phyloP scores from a whole-genome alignment of 2,797 vertebrate species.

The Glossophaga mutica region DNA sequence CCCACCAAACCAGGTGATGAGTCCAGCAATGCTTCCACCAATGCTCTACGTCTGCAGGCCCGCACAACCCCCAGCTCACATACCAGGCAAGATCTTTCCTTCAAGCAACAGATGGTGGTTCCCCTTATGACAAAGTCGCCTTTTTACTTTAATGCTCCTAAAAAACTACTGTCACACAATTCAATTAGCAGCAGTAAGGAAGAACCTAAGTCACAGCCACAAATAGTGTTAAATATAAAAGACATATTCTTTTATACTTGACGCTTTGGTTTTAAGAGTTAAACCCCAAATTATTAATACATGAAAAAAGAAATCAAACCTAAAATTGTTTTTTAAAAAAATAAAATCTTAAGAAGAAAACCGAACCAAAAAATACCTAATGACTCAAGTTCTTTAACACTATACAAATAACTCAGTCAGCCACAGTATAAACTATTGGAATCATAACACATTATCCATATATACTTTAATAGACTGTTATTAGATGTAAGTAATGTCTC shows the following conservation, averaged over 20 bases:
- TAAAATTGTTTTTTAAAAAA: background rate
- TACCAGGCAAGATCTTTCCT: background rate
- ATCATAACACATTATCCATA: background rate
- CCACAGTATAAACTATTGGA: background rate
- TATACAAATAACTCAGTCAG: background rate
- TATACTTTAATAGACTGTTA: background rate
- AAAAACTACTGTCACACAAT: background rate
- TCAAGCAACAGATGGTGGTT: constrained; percentile 20
- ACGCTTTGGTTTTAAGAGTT: background rate
- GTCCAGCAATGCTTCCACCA: background rate
- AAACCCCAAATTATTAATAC: background rate
- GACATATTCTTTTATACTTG: background rate
- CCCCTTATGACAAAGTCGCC: background rate
- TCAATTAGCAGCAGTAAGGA: constrained; percentile 5
- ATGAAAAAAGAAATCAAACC: background rate
- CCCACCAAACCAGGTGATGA: background rate
- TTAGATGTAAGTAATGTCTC: background rate
- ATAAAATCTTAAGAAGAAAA: background rate
- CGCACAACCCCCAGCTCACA: background rate
- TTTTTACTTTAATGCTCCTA: constrained; percentile 1
- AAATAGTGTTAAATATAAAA: background rate
- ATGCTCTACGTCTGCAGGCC: background rate
- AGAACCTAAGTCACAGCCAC: background rate
- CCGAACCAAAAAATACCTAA: background rate
- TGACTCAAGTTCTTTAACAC: background rate